Evolutionary conservation across 2,888 invertebrate species (phyloP).

Genomic region (Gonocerus acuteangulatus): DNA sequence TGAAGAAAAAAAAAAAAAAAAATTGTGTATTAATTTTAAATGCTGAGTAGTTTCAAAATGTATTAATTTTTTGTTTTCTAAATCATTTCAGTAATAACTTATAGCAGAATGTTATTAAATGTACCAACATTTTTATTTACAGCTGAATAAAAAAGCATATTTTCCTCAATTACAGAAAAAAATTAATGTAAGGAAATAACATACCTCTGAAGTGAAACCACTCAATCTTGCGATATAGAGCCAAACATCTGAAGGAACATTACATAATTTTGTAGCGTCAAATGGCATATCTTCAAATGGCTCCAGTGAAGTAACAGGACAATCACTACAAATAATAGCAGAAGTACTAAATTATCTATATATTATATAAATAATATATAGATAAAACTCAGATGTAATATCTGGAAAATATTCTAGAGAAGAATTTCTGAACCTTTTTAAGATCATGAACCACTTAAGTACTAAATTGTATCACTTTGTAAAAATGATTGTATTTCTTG

Average conservation of each 20-base stretch:
- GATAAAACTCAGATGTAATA: too few species aligned
- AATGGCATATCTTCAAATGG: slow-evolving; percentile 48
- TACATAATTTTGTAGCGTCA: slow-evolving; percentile 46
- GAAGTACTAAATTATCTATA: too few species aligned
- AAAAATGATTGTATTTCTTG: too few species aligned
- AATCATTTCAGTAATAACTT: not conserved
- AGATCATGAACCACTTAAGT: not conserved
- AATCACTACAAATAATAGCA: slow-evolving; percentile 44
- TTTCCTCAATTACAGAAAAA: too few species aligned
- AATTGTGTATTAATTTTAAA: not conserved
- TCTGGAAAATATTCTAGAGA: too few species aligned
- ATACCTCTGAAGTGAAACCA: slow-evolving; percentile 50
- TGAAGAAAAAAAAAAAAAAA: not conserved
- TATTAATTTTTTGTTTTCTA: not conserved
- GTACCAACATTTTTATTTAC: too few species aligned
- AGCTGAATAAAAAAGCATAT: too few species aligned
- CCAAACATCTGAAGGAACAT: slow-evolving; percentile 48
- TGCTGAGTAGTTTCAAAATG: not conserved
- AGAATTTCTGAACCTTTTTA: too few species aligned
- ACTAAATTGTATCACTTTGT: not conserved
- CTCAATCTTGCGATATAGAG: slow-evolving; percentile 50
- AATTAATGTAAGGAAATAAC: not conserved
- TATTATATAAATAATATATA: not conserved
- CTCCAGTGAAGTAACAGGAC: slow-evolving; percentile 45
- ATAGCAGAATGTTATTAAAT: too few species aligned